These are phyloP conservation scores for Baryphthengus martii DNA, from an alignment of 2,113 vertebrate genomes.

Conservation along the genomic window DNA sequence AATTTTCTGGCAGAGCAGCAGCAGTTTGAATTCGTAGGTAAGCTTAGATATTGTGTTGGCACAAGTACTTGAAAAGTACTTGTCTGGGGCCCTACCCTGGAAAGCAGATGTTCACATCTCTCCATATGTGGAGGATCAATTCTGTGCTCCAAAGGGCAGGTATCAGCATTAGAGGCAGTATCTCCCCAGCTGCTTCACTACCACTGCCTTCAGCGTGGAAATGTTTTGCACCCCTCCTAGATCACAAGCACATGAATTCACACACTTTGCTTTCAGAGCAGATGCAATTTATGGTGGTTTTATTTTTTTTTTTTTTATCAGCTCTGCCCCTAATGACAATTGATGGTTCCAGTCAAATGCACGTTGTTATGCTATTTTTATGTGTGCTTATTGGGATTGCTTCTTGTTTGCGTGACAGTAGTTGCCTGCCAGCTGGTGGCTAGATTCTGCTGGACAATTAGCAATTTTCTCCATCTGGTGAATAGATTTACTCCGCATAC, in stretches of 20 bases:
- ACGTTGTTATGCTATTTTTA: neutral
- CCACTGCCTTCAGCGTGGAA: neutral
- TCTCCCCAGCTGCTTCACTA: constrained; percentile 24
- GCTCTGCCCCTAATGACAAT: neutral
- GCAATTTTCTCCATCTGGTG: constrained; percentile 21
- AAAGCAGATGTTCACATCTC: neutral
- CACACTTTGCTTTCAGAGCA: neutral
- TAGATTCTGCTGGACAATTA: constrained; percentile 45
- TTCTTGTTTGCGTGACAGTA: neutral
- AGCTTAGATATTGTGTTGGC: neutral
- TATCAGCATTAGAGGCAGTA: neutral
- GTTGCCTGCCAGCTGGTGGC: constrained; percentile 32
- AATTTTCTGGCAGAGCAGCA: neutral
- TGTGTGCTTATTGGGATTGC: neutral
- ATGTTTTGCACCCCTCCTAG: neutral
- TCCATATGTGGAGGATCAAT: constrained; percentile 3
- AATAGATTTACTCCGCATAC: neutral
- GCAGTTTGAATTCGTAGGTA: neutral
- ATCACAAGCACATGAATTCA: neutral
- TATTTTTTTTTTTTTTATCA: neutral
- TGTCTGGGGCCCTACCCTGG: neutral
- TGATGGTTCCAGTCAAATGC: neutral
- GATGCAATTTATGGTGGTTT: neutral
- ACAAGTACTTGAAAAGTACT: neutral
- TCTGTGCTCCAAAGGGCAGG: constrained; percentile 22